phyloP scores from a whole-genome alignment of 1,140 invertebrate species.

The Palaemon carinicauda region DNA sequence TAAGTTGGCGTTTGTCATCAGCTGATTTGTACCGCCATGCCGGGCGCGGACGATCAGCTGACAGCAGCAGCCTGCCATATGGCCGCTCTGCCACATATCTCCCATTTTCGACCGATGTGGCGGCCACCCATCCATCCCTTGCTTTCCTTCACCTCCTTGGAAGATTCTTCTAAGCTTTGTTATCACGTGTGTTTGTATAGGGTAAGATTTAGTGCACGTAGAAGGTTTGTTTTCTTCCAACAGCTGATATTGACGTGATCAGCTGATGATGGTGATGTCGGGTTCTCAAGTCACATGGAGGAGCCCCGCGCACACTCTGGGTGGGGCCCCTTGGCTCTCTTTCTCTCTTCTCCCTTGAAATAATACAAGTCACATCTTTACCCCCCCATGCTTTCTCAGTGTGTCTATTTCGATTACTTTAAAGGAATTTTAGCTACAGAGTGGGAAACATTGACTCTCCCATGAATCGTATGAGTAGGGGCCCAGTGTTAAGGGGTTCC shows the following conservation, averaged over 20 bases:
- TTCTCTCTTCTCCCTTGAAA: no score
- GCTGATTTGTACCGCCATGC: slow-evolving; percentile 55
- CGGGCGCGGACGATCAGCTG: slow-evolving; percentile 50
- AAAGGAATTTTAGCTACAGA: no score
- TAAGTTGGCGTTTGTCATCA: slow-evolving; percentile 41
- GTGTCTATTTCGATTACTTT: no score
- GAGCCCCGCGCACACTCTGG: slow-evolving; percentile 35
- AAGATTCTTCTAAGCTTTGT: background rate
- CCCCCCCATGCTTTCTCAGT: no score
- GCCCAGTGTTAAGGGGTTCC: no score
- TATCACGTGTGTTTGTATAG: background rate
- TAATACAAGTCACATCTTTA: no score
- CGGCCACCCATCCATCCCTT: background rate
- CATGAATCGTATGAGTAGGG: no score
- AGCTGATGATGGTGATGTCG: slow-evolving; percentile 55
- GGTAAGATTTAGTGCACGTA: background rate
- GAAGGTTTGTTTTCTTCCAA: slow-evolving; percentile 49
- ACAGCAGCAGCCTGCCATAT: slow-evolving; percentile 26
- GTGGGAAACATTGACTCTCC: no score
- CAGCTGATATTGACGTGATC: slow-evolving; percentile 58
- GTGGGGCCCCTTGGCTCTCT: slow-evolving; percentile 14
- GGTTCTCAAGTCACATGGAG: slow-evolving; percentile 25
- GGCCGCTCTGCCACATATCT: slow-evolving; percentile 36
- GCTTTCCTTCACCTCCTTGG: background rate
- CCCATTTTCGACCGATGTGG: background rate